phyloP scores from a whole-genome alignment of 1,140 invertebrate species.

The Oreohelix idahoensis region DNA sequence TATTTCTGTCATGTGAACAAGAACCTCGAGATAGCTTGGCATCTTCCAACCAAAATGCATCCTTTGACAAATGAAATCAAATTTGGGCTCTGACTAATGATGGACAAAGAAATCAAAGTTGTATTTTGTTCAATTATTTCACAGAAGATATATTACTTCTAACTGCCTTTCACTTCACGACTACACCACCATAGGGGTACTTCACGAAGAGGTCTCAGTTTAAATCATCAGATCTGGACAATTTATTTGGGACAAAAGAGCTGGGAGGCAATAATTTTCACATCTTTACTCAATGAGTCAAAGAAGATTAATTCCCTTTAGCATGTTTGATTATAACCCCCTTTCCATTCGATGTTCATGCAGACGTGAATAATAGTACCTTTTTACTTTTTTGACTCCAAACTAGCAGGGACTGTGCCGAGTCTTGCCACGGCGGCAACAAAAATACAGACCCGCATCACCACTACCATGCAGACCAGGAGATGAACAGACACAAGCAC shows the following conservation, averaged over 20 bases:
- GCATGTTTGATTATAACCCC: conserved; percentile 7
- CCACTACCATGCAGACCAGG: neutral
- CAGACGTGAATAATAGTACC: neutral
- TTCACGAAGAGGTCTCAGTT: neutral
- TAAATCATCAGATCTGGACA: conserved; percentile 21
- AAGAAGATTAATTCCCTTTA: conserved; percentile 28
- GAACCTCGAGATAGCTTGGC: no score
- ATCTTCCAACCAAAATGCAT: no score
- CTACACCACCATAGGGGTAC: neutral
- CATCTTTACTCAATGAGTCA: conserved; percentile 27
- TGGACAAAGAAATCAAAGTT: neutral
- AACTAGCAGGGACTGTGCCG: neutral
- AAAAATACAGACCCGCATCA: conserved; percentile 22
- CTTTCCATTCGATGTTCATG: neutral
- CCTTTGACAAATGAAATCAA: neutral
- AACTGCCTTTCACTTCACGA: neutral
- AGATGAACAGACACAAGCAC: conserved; percentile 26
- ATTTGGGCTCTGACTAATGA: neutral
- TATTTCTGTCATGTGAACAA: no score
- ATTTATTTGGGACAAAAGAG: conserved; percentile 13
- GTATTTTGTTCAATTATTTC: neutral
- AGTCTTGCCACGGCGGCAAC: neutral
- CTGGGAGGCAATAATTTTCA: conserved; percentile 20
- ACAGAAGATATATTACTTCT: neutral
- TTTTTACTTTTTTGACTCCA: neutral